Conservation (phyloP, 2,888 invertebrate species). For the Aproaerema taeniolella region DNA sequence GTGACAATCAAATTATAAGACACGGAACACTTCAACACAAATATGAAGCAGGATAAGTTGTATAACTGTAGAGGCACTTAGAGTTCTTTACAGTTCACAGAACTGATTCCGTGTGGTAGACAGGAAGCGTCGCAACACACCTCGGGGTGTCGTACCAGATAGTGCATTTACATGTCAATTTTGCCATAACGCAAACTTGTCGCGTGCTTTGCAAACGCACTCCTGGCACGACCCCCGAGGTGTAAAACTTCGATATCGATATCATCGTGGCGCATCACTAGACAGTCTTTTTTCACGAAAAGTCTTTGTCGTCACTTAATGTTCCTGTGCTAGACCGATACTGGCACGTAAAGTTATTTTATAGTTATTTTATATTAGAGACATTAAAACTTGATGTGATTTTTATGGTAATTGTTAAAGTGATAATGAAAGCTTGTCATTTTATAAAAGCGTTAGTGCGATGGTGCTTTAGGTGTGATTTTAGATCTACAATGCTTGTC, state of each 20-base stretch:
- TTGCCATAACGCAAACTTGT: conserved; percentile 70
- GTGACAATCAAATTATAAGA: conserved; percentile 9
- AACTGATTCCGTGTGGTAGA: conserved; percentile 42
- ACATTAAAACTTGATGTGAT: background rate
- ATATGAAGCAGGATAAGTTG: background rate
- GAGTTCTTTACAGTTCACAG: conserved; percentile 47
- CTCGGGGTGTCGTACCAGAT: conserved; percentile 99
- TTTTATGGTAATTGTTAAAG: no score
- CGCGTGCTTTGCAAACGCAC: conserved; percentile 94
- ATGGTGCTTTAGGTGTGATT: conserved; percentile 4
- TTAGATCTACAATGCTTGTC: conserved; percentile 10
- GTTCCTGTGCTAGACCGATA: no score
- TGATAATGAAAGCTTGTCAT: background rate
- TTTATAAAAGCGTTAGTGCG: conserved; percentile 20
- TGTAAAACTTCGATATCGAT: conserved; percentile 63
- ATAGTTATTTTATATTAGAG: background rate
- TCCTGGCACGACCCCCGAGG: conserved; percentile 97
- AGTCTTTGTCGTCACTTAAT: conserved; percentile 50
- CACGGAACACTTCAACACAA: background rate
- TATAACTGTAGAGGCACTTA: conserved; percentile 33
- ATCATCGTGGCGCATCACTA: conserved; percentile 52
- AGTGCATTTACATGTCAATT: conserved; percentile 97
- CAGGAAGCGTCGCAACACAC: conserved; percentile 70
- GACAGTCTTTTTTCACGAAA: conserved; percentile 50
- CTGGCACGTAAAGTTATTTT: no score